Percentiles rank a stretch among this genome's conserved stretches.
Conservation (phyloP, 2,888 invertebrate genomes). For the Helicoverpa assulta region DNA sequence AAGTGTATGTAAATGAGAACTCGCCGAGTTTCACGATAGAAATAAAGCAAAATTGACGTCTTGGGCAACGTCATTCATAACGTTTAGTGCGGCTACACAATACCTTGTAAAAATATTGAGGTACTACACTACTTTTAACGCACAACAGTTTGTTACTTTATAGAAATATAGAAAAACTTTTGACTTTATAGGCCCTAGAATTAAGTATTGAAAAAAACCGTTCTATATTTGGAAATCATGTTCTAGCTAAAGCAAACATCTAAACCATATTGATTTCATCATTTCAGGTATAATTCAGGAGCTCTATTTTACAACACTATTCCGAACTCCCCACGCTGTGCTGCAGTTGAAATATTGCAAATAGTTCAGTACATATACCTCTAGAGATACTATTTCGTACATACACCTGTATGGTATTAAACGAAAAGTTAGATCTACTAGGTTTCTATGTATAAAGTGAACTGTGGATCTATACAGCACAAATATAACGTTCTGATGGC, state of each 20-base stretch:
- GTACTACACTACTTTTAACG: slow-evolving; percentile 9
- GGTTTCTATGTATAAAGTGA: slow-evolving; percentile 27
- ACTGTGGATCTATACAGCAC: slow-evolving; percentile 42
- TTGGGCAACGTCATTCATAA: slow-evolving; percentile 74
- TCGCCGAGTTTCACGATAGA: slow-evolving; percentile 76
- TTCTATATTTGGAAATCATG: slow-evolving; percentile 10
- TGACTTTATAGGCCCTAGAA: too few relatives aligned
- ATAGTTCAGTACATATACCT: slow-evolving; percentile 8
- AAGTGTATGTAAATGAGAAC: slow-evolving; percentile 87
- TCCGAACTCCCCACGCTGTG: slow-evolving; percentile 24
- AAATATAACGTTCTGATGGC: slow-evolving; percentile 66
- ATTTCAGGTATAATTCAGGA: slow-evolving; percentile 9
- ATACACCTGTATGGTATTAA: slow-evolving; percentile 32
- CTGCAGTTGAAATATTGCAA: slow-evolving; percentile 24
- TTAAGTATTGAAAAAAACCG: neutral
- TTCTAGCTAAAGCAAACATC: slow-evolving; percentile 3
- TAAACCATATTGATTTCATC: slow-evolving; percentile 2
- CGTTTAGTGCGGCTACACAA: slow-evolving; percentile 57
- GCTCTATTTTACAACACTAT: slow-evolving; percentile 29
- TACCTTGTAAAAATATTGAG: slow-evolving; percentile 39
- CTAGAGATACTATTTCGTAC: neutral
- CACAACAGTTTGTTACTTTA: slow-evolving; percentile 9
- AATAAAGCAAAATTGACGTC: slow-evolving; percentile 81
- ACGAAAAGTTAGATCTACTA: slow-evolving; percentile 20
- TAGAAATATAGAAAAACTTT: too few relatives aligned